These are phyloP conservation scores for Eugnorisma glareosa DNA, from an alignment of 2,888 invertebrate species.

Conservation along the genomic window DNA sequence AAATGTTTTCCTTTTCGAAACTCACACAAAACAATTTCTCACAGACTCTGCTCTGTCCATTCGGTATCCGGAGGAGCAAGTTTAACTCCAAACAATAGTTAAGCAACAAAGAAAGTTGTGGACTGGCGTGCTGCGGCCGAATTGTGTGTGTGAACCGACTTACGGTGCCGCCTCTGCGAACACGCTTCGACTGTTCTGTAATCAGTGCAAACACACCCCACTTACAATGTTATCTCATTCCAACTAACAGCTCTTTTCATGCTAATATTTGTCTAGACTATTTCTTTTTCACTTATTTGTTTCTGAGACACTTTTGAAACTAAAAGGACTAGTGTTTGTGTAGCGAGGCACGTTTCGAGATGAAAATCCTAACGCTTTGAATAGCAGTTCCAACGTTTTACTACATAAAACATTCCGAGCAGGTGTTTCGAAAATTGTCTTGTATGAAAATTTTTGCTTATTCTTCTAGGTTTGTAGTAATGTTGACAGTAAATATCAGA, in stretches of 20 bases:
- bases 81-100: slow-evolving; percentile 88
- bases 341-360: slow-evolving; percentile 51
- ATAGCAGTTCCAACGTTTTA: slow-evolving; percentile 61
- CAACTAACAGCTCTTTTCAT: slow-evolving; percentile 62
- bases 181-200: slow-evolving; percentile 74
- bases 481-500: slow-evolving; percentile 26
- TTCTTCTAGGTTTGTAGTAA: slow-evolving; percentile 44
- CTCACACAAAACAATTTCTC: slow-evolving; percentile 89
- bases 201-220: slow-evolving; percentile 74
- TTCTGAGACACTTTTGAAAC: slow-evolving; percentile 55
- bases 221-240: slow-evolving; percentile 67
- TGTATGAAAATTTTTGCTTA: slow-evolving; percentile 46
- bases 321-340: slow-evolving; percentile 54
- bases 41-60: slow-evolving; percentile 85
- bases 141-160: slow-evolving; percentile 77
- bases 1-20: slow-evolving; percentile 89
- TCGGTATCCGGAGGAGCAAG: slow-evolving; percentile 84
- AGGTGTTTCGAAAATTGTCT: slow-evolving; percentile 59
- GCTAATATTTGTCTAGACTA: slow-evolving; percentile 70
- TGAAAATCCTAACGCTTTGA: slow-evolving; percentile 61
- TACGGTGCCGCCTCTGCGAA: slow-evolving; percentile 71
- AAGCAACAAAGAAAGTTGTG: slow-evolving; percentile 87
- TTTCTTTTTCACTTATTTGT: slow-evolving; percentile 64
- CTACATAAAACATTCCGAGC: slow-evolving; percentile 59
- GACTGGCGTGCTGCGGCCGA: slow-evolving; percentile 76